Evolutionary conservation across 2,797 vertebrate species (phyloP), one percentile per base, ranked within the genome.

Genomic region (Neomorphus geoffroyi): DNA sequence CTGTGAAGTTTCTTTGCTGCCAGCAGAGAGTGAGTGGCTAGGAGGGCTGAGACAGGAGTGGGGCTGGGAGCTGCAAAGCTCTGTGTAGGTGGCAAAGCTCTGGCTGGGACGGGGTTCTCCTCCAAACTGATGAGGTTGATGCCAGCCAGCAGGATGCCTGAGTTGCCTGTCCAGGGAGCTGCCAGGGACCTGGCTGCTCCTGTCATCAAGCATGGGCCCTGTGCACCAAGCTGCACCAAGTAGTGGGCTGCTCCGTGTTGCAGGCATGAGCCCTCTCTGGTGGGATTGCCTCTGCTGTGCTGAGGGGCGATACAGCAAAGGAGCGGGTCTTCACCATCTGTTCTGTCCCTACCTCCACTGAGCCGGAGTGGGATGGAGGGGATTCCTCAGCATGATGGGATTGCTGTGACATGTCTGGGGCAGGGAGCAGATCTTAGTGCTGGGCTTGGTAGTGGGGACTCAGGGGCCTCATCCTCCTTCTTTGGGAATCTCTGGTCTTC

Each of bases 241-340:
- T 1, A 1, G 9, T 5, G 27, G n/a, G 19, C 51, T 78, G 70
- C 33, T 74, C 61, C 0, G 0, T n/a, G 11, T 48, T 4, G 2
- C 17, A 61, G 50, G 41, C 26, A 30, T 0, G 0, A 79, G 9
- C 17, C 18, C 21, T 39, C 45, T 77, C 19, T 14, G 2, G 18
- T 19, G 21, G 66, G 39, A n/a, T n/a, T 30, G 18, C 32, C 15
- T 43, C 11, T 5, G 2, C 50, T n/a, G 24, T 23, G 17, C 45
- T 16, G 18, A 46, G 30, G 23, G 35, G 13, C 13, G 67, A 1
- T 53, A 48, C 16, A 64, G 58, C 18, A 61, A 64, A 10, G 1
- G 43, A 45, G 32, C 10, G 3, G 1, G 1, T 9, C 13, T 5
- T 33, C 37, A 35, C 37, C 24, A 3, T n/a, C 27, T 58, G n/a